A percentile compares a stretch with the other conserved stretches of the same genome.
Evolutionary conservation across 1,140 invertebrate species (phyloP).

Genomic region (Bombus polaris): DNA sequence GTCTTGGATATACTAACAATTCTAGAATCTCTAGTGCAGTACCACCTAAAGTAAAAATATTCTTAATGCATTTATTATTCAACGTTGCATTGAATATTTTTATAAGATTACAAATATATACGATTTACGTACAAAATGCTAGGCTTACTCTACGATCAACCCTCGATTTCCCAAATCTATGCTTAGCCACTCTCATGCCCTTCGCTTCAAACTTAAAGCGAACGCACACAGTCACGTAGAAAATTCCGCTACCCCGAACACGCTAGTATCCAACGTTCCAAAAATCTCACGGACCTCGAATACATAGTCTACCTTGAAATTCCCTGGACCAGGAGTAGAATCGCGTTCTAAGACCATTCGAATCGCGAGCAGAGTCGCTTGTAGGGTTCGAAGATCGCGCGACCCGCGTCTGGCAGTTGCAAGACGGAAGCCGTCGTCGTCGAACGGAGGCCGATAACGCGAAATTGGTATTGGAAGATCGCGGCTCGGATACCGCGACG

Average conservation of each 20-base stretch:
- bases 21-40: too few relatives aligned
- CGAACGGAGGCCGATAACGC: conserved; percentile 69
- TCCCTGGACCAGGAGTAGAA: background rate
- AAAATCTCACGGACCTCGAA: background rate
- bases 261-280: background rate
- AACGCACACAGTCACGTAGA: background rate
- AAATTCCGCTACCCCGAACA: background rate
- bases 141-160: background rate
- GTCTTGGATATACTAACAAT: too few relatives aligned
- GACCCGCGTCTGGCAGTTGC: conserved; percentile 25
- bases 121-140: background rate
- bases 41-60: too few relatives aligned
- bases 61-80: too few relatives aligned
- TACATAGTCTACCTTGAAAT: background rate
- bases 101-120: background rate
- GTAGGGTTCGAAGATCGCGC: conserved; percentile 9
- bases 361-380: background rate
- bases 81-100: too few relatives aligned
- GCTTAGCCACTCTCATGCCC: background rate
- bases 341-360: background rate
- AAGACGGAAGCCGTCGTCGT: conserved; percentile 53
- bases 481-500: conserved; percentile 73
- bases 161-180: background rate
- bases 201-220: too few relatives aligned
- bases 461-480: conserved; percentile 76